These are phyloP conservation scores for Characodon lateralis DNA, from an alignment of 2,797 vertebrate species.

Conservation along the genomic window DNA sequence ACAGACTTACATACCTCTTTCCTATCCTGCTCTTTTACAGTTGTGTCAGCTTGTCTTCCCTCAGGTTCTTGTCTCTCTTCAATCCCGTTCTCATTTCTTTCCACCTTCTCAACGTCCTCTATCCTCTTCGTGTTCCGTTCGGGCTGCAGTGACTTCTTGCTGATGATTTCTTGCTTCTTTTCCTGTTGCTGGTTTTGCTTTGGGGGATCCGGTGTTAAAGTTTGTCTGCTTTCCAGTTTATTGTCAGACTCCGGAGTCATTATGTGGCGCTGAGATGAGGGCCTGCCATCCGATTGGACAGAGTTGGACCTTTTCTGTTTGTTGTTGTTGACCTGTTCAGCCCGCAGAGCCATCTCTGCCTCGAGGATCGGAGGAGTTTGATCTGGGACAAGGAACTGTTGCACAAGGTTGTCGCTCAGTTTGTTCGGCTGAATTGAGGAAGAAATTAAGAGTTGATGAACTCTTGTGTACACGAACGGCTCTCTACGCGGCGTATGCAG, in stretches of 20 bases:
- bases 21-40: not conserved
- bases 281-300: conserved; percentile 43
- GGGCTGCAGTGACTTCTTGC: not conserved
- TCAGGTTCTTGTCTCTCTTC: conserved; percentile 31
- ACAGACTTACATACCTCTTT: conserved; percentile 46
- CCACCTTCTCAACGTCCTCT: conserved; percentile 1
- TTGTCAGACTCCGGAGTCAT: conserved; percentile 29
- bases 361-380: conserved; percentile 76
- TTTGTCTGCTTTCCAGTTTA: conserved; percentile 20
- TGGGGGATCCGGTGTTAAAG: conserved; percentile 11
- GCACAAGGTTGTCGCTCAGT: conserved; percentile 78
- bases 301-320: conserved; percentile 44
- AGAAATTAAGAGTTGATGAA: not conserved
- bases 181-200: conserved; percentile 28
- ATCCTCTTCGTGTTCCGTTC: conserved; percentile 15
- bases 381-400: conserved; percentile 80
- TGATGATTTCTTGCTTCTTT: conserved; percentile 21
- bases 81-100: conserved; percentile 16
- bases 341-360: conserved; percentile 70
- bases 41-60: conserved; percentile 1
- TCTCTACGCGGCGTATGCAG: too few species aligned
- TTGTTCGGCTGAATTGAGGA: conserved; percentile 72
- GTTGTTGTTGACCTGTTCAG: conserved; percentile 55
- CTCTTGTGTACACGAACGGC: too few species aligned
- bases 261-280: conserved; percentile 24